These are phyloP conservation scores for Leucozona laternaria DNA, from an alignment of 2,888 invertebrate species.

Conservation along the genomic window DNA sequence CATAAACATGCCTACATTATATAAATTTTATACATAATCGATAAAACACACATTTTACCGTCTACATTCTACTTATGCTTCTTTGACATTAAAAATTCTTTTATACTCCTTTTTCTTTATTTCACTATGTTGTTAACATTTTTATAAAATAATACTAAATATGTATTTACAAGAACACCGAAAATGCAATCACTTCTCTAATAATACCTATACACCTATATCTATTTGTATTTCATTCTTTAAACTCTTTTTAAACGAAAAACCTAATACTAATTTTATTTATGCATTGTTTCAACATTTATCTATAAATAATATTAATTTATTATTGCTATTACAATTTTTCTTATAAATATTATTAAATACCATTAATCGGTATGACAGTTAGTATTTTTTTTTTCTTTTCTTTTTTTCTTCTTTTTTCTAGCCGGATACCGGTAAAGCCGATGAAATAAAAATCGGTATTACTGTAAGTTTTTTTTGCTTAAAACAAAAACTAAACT, in stretches of 20 bases:
- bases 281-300: conserved; percentile 33
- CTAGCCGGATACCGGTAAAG: conserved; percentile 79
- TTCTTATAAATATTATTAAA: conserved; percentile 15
- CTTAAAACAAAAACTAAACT: conserved; percentile 46
- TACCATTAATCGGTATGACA: conserved; percentile 76
- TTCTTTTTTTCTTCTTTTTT: conserved; percentile 63
- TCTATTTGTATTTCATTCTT: background rate
- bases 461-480: conserved; percentile 79
- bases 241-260: conserved; percentile 1
- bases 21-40: background rate
- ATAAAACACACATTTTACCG: background rate
- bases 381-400: conserved; percentile 65
- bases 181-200: conserved; percentile 48
- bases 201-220: background rate
- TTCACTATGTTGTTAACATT: conserved; percentile 5
- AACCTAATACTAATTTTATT: conserved; percentile 17
- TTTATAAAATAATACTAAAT: background rate
- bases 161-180: conserved; percentile 62
- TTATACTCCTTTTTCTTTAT: background rate
- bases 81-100: background rate
- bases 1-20: background rate
- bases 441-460: conserved; percentile 77
- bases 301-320: background rate
- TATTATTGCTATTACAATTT: conserved; percentile 30
- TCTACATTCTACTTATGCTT: background rate